Evolutionary conservation across 2,888 invertebrate species (phyloP), one percentile per base, ranked within the genome.

Genomic region (Tethea ocularis): DNA sequence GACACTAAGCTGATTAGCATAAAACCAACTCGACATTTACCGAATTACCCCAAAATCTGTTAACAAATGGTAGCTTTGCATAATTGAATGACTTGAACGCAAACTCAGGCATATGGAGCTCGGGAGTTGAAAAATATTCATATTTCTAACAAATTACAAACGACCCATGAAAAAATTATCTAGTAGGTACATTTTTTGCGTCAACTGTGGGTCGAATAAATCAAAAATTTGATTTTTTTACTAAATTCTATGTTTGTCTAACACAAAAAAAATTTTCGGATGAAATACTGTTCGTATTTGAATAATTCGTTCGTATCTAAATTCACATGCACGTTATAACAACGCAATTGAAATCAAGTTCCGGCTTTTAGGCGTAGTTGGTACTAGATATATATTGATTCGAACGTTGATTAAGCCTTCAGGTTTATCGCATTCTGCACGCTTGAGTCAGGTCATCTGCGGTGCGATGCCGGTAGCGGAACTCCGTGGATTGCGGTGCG

Each of bases 1-100:
- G 85, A 84, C 84, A 84, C 84, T 89, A 89, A 90, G 88, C 89
- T 90, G 86, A 89, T 91, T 91, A 90, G 75, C 91, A 91, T 91
- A 89, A 87, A 87, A 85, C 88, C 84, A 84, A 83, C 78, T 83
- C 85, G 82, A 88, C 88, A 86, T 86, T 85, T 78, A 74, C 85
- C 72, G 86, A 87, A 90, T 88, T 88, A 86, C 88, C 82, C 86
- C 82, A 82, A 89, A 91, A 91, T 91, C 91, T 91, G 92, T 88
- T 90, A 92, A 91, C 91, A 88, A 90, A 91, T 92, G 89, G 88
- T 80, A 74, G 91, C 87, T 91, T 88, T 91, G 87, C 91, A 90
- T 92, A 91, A 91, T 89, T 90, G 82, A 89, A 89, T 86, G 83
- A 82, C 82, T 82, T 72, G 68, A 80, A 83, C 78, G 83, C 78